Evolutionary conservation across 2,113 vertebrate species (phyloP).

Genomic region (Cisticola juncidis): DNA sequence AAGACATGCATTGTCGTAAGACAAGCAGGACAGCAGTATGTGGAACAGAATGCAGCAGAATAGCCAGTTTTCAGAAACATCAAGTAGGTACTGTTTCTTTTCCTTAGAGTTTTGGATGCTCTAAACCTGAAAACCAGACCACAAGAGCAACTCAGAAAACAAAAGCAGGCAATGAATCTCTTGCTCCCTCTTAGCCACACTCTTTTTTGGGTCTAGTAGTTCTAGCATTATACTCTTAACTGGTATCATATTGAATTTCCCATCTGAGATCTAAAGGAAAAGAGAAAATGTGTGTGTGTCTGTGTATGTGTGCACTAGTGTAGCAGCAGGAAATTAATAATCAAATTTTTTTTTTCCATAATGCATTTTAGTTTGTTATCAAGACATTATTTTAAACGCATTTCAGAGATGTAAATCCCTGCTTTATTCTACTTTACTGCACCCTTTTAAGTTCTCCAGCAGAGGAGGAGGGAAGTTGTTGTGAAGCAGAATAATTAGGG

Average conservation of each 20-base stretch:
- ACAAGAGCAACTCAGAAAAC: neutral
- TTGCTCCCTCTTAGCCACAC: neutral
- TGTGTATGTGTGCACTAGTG: neutral
- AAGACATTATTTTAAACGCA: neutral
- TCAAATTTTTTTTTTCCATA: conserved; percentile 23
- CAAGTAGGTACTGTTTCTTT: neutral
- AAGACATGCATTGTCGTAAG: neutral
- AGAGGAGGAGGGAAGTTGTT: conserved; percentile 42
- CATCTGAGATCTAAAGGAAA: neutral
- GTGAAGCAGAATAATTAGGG: conserved; percentile 54
- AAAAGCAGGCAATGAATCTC: neutral
- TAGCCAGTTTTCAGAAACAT: neutral
- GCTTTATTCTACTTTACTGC: conserved; percentile 47
- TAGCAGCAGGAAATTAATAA: conserved; percentile 19
- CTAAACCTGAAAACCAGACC: neutral
- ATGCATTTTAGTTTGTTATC: neutral
- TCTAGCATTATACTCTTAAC: neutral
- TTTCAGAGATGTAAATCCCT: conserved; percentile 20
- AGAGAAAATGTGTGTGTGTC: neutral
- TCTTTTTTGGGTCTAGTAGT: neutral
- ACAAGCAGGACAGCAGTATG: neutral
- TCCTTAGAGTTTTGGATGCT: neutral
- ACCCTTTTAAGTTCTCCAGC: neutral
- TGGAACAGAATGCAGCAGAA: neutral
- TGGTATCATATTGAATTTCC: neutral